Evolutionary conservation across 2,797 vertebrate genomes (phyloP), one percentile per base, ranked within the genome.

Genomic region (Coluber constrictor): DNA sequence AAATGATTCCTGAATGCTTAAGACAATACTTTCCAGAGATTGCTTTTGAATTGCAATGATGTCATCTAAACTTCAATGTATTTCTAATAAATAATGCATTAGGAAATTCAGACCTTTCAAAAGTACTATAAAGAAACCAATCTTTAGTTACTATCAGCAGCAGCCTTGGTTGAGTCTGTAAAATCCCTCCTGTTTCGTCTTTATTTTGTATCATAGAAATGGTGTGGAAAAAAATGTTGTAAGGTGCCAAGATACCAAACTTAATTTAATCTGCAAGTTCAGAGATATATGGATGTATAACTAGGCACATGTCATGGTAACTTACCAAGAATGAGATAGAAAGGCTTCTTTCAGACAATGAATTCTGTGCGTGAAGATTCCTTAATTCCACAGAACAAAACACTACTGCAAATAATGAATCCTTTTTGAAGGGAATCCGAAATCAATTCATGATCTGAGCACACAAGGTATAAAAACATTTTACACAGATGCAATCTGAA

Each of bases 81-180:
- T 92, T 96, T 83, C 90, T 95, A 93, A 96, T 97, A 96, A 97
- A 97, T 96, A 97, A 97, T 95, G 87, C 94, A 97, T 95, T 95
- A 96, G 92, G 86, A 96, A 96, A 95, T 93, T 66, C 57, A 15
- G 93, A 93, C 93, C 95, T 95, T 94, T 88, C 91, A 90, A 87
- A 94, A 56, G 63, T 51, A 74, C 51, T 90, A 27, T 57, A 66
- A 74, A 94, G 61, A 88, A 95, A 94, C 88, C 23, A 55, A 87
- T 88, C 91, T 90, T 92, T 92, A 90, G 20, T 56, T 86, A 15
- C 0, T 66, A 90, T 51, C 56, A 91, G 55, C 47, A 91, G 89
- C 16, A 61, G n/a, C 55, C 10, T 91, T 32, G 11, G 7, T 95
- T 95, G 83, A 92, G 60, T 83, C 54, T 93, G 54, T 27, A 87